A percentile compares a stretch with the other conserved stretches of the same genome.
phyloP scores from a whole-genome alignment of 2,797 vertebrate genomes.

The Manis crassicaudata region DNA sequence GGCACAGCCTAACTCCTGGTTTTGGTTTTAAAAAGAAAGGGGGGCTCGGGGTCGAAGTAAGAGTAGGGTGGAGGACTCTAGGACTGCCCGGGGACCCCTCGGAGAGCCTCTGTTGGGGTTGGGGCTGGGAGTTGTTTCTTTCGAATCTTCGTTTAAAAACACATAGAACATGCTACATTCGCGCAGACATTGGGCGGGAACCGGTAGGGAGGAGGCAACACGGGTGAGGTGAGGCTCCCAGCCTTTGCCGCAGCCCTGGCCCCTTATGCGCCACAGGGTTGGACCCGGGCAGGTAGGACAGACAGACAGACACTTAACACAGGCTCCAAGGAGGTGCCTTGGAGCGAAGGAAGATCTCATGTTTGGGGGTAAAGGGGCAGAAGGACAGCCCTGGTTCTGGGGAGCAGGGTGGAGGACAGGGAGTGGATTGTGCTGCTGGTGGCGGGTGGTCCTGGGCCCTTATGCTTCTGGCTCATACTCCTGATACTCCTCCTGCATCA shows the following conservation, averaged over 20 bases:
- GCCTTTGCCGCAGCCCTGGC: conserved; percentile 55
- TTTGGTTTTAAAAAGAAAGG: conserved; percentile 52
- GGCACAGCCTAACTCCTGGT: conserved; percentile 76
- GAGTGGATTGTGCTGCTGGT: conserved; percentile 94
- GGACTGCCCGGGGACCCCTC: conserved; percentile 9
- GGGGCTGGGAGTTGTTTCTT: conserved; percentile 44
- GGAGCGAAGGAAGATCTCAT: conserved; percentile 76
- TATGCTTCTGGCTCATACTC: conserved; percentile 99
- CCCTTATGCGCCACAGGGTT: conserved; percentile 13
- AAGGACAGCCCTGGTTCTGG: conserved; percentile 78
- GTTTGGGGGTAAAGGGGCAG: conserved; percentile 23
- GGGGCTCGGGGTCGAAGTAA: conserved; percentile 7
- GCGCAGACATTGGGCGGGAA: conserved; percentile 61
- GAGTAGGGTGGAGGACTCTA: conserved; percentile 30
- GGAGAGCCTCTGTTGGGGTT: conserved; percentile 26
- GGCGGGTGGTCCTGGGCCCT: conserved; percentile 87
- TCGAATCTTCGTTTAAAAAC: conserved; percentile 79
- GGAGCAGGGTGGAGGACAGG: conserved; percentile 86
- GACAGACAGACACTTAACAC: conserved; percentile 88
- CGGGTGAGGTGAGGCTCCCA: background rate
- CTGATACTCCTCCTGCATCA: conserved; percentile 93
- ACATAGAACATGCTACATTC: conserved; percentile 82
- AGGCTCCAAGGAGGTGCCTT: conserved; percentile 78
- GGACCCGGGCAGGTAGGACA: conserved; percentile 16
- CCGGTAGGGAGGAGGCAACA: conserved; percentile 36